Percentiles rank a stretch among this genome's conserved stretches.
Conservation (phyloP, 2,797 vertebrate species). For the Anguilla pacifica region DNA sequence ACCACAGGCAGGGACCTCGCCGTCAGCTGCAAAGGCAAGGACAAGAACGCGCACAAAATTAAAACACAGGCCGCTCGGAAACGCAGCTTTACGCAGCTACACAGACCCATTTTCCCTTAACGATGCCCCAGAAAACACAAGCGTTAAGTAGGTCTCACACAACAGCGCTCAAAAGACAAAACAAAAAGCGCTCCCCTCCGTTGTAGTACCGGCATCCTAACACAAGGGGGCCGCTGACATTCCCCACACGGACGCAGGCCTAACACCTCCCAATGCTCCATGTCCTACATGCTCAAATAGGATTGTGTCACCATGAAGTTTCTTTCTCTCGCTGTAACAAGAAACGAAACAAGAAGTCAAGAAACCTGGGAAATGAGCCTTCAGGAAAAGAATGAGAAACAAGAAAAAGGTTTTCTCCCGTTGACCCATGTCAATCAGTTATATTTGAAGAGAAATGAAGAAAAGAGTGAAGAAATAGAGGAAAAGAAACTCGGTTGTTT, state of each 20-base stretch:
- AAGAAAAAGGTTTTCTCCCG: background rate
- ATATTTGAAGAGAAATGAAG: background rate
- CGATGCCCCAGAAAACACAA: background rate
- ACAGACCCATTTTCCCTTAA: background rate
- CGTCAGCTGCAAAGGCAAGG: slow-evolving; percentile 80
- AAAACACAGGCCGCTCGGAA: background rate
- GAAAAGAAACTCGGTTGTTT: background rate
- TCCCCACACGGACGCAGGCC: background rate
- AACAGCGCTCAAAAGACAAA: too few species aligned
- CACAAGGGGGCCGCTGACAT: background rate
- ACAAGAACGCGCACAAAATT: background rate
- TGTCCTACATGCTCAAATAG: background rate
- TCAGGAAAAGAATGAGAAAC: background rate
- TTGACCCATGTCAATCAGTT: background rate
- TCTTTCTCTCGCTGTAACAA: background rate
- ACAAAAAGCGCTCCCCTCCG: too few species aligned
- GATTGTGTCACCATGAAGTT: background rate
- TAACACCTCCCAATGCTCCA: background rate
- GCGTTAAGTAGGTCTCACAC: background rate
- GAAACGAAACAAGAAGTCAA: background rate
- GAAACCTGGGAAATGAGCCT: background rate
- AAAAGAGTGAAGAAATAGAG: background rate
- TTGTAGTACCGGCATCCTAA: background rate
- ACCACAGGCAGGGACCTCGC: slow-evolving; percentile 87
- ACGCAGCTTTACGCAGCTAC: background rate